Base-by-base conservation (phyloP, 2,888 invertebrate species). In the Abscondita cerata region DNA sequence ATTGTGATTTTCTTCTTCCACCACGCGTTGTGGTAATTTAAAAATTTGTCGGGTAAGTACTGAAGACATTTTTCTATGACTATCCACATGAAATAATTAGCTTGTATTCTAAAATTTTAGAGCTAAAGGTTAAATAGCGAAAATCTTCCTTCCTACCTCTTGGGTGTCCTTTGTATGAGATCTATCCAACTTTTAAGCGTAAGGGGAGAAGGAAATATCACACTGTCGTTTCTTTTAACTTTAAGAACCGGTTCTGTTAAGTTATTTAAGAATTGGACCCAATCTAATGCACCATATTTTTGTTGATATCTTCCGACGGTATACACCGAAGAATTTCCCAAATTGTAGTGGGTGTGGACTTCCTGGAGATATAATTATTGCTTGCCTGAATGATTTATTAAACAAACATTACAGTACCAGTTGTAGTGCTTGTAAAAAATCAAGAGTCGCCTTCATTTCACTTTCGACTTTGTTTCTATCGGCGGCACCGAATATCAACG, bases 51-150 rank as follows among this genome's bases (percentile, higher is more conserved):
- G 1, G 50, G n/a, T n/a, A 50, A 9, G 13, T 56, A 56, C 9
- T 47, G 50, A 15, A 56, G 33, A 9, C 6, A 16, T 25, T 56
- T 25, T 47, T 56, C 36, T 2, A 56, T 40, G 0, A 55, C 48
- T 11, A 56, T 52, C 59, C 64, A 60, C 12, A 64, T 56, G 36
- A 64, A 40, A 34, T 56, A 64, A 50, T 64, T 64, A 1, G 56
- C 64, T 33, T 50, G 47, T 1, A 41, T 52, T 41, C 64, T 58
- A 19, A 8, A 50, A 50, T 5, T 16, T 13, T 16, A 48, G 33
- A 13, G 18, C 11, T 36, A 34, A 36, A 9, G 20, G 25, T 50
- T 9, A 16, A 12, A 48, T 18, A 16, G 19, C 18, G 12, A 13
- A 36, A 31, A 12, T 9, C 34, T 50, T 55, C 63, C 59, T 47